Percentiles rank a stretch among this genome's conserved stretches.
phyloP scores from a whole-genome alignment of 92 coral and sea anemone species.

The Montipora capitata region DNA sequence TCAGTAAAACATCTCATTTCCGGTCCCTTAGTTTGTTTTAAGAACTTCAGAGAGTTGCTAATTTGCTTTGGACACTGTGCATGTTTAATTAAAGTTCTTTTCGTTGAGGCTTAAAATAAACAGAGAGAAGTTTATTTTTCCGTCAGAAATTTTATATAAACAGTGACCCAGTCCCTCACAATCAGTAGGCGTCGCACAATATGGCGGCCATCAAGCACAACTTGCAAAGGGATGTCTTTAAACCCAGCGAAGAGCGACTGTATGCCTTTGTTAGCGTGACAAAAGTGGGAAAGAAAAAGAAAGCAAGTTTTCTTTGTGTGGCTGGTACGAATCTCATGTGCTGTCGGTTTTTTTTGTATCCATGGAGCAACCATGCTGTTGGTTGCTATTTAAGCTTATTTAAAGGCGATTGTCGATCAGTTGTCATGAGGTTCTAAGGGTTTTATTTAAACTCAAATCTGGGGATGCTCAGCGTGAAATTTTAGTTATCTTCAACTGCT shows the following conservation, averaged over 20 bases:
- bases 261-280: conserved; percentile 96
- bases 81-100: no score
- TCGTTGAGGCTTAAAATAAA: no score
- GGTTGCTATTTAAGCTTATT: no score
- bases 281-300: conserved; percentile 98
- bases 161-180: background rate
- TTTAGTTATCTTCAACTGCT: no score
- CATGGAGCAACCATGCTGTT: no score
- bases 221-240: conserved; percentile 95
- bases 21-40: background rate
- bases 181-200: background rate
- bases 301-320: conserved; percentile 96
- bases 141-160: no score
- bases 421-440: no score
- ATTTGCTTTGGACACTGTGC: no score
- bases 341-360: background rate
- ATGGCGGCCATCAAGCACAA: conserved; percentile 99
- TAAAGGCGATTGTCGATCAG: no score
- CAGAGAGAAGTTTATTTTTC: no score
- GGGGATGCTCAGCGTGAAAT: no score
- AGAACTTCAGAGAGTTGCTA: background rate
- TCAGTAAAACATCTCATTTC: background rate
- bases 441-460: no score
- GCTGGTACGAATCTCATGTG: conserved; percentile 79
- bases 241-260: conserved; percentile 96